Percentiles rank a stretch among this genome's conserved stretches.
Conservation (phyloP, 2,797 vertebrate genomes). For the Anomalospiza imberbis region DNA sequence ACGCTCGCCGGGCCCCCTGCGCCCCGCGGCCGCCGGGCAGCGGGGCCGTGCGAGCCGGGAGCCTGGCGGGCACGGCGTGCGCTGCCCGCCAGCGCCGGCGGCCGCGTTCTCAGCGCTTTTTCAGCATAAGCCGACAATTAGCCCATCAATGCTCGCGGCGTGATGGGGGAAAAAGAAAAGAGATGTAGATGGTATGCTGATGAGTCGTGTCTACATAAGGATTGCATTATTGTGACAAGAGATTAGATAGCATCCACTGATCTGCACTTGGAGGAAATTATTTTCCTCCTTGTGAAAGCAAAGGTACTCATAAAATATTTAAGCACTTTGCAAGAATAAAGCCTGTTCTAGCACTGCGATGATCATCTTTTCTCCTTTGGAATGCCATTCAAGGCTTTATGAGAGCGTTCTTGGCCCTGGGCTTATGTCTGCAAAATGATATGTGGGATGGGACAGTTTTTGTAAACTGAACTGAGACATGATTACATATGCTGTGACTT, state of each 20-base stretch:
- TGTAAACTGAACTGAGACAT: background rate
- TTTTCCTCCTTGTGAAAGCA: background rate
- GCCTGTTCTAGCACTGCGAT: background rate
- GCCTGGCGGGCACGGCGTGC: background rate
- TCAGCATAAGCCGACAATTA: background rate
- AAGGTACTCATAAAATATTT: background rate
- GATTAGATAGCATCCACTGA: background rate
- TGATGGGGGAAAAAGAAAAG: background rate
- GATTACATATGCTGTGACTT: constrained; percentile 28
- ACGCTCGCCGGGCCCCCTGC: background rate
- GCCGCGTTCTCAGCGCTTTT: rapidly evolving
- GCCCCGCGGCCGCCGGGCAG: background rate
- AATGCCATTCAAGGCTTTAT: background rate
- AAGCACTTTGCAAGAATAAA: background rate
- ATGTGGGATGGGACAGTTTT: background rate
- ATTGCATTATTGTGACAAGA: background rate
- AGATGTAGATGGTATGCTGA: background rate
- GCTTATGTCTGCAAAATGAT: background rate
- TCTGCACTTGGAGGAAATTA: background rate
- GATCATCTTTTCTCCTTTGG: background rate
- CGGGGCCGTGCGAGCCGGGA: background rate
- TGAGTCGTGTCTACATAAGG: background rate
- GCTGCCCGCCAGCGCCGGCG: rapidly evolving
- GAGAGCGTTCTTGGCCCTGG: background rate
- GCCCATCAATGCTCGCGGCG: background rate